A percentile compares a stretch with the other conserved stretches of the same genome.
Conservation (phyloP, 2,888 invertebrate species). For the Caenorhabditis wallacei region DNA sequence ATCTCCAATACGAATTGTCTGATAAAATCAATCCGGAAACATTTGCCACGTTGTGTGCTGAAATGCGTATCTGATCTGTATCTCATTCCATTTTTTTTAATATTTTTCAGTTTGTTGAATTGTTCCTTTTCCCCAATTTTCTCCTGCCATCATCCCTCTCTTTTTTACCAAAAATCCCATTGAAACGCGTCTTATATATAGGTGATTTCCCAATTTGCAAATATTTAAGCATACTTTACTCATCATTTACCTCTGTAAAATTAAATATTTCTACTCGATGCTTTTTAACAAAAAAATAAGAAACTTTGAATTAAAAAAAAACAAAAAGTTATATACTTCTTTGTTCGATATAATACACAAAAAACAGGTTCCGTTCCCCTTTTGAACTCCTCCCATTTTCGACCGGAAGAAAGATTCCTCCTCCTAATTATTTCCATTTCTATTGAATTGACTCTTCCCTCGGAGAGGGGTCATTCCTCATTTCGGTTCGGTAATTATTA, state of each 20-base stretch:
- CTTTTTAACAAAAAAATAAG: no score
- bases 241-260: background rate
- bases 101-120: background rate
- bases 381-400: no score
- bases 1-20: constrained; percentile 31
- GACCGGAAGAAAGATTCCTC: no score
- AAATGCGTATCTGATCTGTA: constrained; percentile 11
- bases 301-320: no score
- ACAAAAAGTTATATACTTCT: no score
- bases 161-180: background rate
- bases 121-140: background rate
- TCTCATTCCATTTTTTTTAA: constrained; percentile 6
- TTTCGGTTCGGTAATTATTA: background rate
- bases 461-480: background rate
- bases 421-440: background rate
- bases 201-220: background rate
- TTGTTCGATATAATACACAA: no score
- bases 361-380: no score
- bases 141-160: background rate
- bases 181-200: constrained; percentile 1
- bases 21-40: constrained; percentile 23
- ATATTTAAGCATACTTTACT: background rate
- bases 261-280: no score
- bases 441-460: background rate
- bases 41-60: constrained; percentile 13